phyloP scores from a whole-genome alignment of 2,113 vertebrate species.

The Istiophorus platypterus region DNA sequence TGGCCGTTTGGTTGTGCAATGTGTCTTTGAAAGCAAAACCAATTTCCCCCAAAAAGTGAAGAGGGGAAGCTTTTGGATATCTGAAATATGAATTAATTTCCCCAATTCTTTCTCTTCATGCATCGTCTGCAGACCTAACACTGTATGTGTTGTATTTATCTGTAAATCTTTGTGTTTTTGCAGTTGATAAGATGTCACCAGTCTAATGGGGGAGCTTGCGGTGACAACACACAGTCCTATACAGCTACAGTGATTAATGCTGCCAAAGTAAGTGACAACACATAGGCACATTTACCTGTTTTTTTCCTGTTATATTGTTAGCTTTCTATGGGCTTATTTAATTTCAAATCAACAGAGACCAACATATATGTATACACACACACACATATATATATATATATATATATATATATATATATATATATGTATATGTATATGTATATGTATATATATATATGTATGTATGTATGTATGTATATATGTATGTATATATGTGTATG shows the following conservation, averaged over 20 bases:
- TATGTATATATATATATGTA: too few species aligned
- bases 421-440: too few species aligned
- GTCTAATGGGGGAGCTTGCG: constrained; percentile 97
- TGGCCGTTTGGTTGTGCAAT: constrained; percentile 35
- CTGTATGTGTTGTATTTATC: neutral
- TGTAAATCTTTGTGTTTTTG: constrained; percentile 44
- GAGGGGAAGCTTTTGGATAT: constrained; percentile 13
- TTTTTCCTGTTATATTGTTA: neutral
- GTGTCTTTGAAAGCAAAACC: constrained; percentile 41
- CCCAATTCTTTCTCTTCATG: neutral
- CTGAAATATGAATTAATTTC: constrained; percentile 28
- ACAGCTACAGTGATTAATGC: constrained; percentile 99
- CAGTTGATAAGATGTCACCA: constrained; percentile 98
- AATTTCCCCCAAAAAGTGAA: constrained; percentile 36
- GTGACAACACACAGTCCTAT: constrained; percentile 98
- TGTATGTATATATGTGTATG: too few species aligned
- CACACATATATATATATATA: too few species aligned
- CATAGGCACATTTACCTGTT: neutral
- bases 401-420: too few species aligned
- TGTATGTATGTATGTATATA: too few species aligned
- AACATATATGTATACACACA: too few species aligned
- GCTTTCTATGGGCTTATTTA: too few species aligned
- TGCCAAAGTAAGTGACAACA: constrained; percentile 91
- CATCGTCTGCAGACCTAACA: neutral
- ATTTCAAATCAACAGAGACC: too few species aligned